Evolutionary conservation across 2,888 invertebrate species (phyloP).

Genomic region (Helicoverpa assulta): DNA sequence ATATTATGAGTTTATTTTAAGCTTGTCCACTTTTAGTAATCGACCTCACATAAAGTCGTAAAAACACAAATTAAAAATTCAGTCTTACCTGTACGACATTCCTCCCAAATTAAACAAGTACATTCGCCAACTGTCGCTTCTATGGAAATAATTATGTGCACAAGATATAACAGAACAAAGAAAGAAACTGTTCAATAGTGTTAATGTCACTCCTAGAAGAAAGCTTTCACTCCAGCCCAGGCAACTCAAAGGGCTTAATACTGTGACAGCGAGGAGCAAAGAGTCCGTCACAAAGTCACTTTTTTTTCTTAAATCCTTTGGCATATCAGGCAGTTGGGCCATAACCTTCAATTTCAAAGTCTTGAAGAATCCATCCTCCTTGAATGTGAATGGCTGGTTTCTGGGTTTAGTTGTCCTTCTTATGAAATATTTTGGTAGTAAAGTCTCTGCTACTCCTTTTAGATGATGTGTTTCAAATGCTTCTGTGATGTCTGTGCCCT

Average conservation of each 20-base stretch:
- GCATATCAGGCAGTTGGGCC: constrained; percentile 89
- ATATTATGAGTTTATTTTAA: too few relatives aligned
- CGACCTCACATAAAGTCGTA: too few relatives aligned
- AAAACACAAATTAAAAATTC: neutral
- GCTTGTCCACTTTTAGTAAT: too few relatives aligned
- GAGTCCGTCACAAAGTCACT: constrained; percentile 78
- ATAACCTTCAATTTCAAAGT: constrained; percentile 92
- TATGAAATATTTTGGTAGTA: constrained; percentile 92
- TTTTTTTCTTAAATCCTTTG: constrained; percentile 73
- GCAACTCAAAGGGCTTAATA: constrained; percentile 73
- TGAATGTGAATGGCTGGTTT: constrained; percentile 93
- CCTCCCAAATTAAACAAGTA: constrained; percentile 93
- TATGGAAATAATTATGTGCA: constrained; percentile 95
- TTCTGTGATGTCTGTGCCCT: constrained; percentile 92
- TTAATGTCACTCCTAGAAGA: constrained; percentile 71
- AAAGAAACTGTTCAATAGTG: constrained; percentile 70
- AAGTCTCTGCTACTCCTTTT: constrained; percentile 88
- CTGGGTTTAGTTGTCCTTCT: constrained; percentile 91
- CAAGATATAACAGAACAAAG: constrained; percentile 87
- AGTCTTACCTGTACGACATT: constrained; percentile 91
- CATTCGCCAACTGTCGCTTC: constrained; percentile 95
- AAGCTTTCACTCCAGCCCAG: constrained; percentile 76
- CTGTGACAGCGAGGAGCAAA: constrained; percentile 71
- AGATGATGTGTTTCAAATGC: constrained; percentile 91
- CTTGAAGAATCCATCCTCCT: constrained; percentile 94